Percentiles rank a stretch among this genome's conserved stretches.
These are phyloP conservation scores for Clarias pachynema DNA, from an alignment of 2,797 vertebrate species.

Conservation along the genomic window DNA sequence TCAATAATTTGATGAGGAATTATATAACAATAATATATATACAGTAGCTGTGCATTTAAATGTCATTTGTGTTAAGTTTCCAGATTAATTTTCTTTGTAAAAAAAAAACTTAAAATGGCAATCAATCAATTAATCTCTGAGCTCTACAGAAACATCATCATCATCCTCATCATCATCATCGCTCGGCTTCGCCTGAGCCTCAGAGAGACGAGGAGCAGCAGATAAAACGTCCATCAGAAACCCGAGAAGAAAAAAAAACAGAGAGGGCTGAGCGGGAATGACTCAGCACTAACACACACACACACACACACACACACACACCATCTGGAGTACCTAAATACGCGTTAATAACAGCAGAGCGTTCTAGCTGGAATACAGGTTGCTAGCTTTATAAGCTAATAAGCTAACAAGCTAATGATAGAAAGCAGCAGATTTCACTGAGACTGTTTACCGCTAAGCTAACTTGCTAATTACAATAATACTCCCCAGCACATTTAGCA, in stretches of 20 bases:
- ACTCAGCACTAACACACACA: constrained; percentile 15
- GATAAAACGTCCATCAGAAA: constrained; percentile 37
- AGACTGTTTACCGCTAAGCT: neutral
- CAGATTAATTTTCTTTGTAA: no score
- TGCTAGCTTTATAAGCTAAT: no score
- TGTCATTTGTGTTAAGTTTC: no score
- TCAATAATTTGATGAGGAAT: no score
- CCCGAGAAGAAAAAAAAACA: constrained; percentile 14
- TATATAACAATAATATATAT: no score
- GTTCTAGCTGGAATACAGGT: neutral
- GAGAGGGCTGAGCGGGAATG: neutral
- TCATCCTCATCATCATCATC: neutral
- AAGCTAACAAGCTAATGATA: neutral
- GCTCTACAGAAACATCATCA: neutral
- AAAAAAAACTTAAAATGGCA: no score
- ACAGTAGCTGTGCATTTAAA: no score
- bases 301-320: neutral
- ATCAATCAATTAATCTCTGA: neutral
- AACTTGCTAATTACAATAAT: neutral
- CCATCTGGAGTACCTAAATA: neutral
- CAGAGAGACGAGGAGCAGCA: constrained; percentile 11
- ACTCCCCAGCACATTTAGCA: neutral
- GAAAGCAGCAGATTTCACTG: neutral
- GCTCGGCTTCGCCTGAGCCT: neutral
- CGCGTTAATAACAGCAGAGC: neutral